These are phyloP conservation scores for Psittacula derbiana DNA, from an alignment of 2,797 vertebrate species.

Conservation along the genomic window DNA sequence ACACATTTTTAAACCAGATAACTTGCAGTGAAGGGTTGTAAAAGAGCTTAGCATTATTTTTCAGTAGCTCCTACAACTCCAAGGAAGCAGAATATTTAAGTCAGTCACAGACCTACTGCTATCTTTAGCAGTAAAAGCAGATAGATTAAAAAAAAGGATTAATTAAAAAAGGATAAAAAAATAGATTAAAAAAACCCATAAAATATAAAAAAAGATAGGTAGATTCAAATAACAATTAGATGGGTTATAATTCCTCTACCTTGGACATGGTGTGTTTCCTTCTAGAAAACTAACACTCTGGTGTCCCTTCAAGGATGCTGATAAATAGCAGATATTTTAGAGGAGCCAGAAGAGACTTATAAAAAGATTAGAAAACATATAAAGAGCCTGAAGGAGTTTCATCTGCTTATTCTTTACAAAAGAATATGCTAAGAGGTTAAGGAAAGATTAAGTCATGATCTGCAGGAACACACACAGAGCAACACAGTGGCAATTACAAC, in stretches of 20 bases:
- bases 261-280: neutral
- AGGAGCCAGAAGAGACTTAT: neutral
- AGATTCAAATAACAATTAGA: neutral
- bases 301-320: neutral
- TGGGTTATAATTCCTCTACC: neutral
- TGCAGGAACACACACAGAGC: neutral
- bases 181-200: neutral
- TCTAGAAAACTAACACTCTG: neutral
- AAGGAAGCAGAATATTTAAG: neutral
- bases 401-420: neutral
- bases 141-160: neutral
- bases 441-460: neutral
- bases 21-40: neutral
- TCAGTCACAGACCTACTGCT: neutral
- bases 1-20: neutral
- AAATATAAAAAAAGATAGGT: neutral
- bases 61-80: neutral
- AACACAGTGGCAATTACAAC: neutral
- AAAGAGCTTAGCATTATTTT: neutral
- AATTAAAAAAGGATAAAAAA: neutral
- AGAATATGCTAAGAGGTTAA: neutral
- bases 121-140: neutral
- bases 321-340: neutral
- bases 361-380: neutral
- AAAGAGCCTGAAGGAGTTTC: neutral